Evolutionary conservation across 2,113 vertebrate genomes (phyloP).

Genomic region (Heterotilapia buettikoferi): DNA sequence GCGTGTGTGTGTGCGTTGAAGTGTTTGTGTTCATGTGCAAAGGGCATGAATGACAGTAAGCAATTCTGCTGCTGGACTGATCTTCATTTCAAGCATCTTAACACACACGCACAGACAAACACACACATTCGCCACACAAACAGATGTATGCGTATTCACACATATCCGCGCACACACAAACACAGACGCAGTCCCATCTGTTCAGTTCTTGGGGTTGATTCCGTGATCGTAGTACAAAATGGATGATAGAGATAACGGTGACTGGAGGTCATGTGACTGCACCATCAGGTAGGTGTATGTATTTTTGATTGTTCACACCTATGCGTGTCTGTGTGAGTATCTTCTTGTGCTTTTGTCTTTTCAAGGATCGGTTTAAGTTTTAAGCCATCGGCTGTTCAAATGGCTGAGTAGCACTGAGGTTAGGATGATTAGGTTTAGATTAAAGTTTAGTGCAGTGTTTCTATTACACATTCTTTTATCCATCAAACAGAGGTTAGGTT

Average conservation of each 20-base stretch:
- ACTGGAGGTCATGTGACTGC: conserved; percentile 46
- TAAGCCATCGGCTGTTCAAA: not conserved
- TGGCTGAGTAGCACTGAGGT: not conserved
- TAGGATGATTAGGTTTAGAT: not conserved
- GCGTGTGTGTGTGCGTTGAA: not conserved
- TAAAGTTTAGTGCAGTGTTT: not conserved
- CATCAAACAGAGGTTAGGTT: not conserved
- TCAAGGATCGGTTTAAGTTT: not conserved
- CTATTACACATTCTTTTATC: not conserved
- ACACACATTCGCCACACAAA: not conserved
- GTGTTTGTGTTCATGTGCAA: conserved; percentile 11
- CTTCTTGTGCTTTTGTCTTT: not conserved
- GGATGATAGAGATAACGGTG: conserved; percentile 37
- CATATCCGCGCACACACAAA: not conserved
- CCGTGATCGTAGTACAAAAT: conserved; percentile 47
- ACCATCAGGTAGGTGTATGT: conserved; percentile 43
- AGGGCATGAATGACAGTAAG: conserved; percentile 54
- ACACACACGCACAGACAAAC: not conserved
- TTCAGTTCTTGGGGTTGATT: conserved; percentile 39
- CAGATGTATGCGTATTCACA: not conserved
- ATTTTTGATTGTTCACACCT: not conserved
- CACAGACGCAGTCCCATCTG: conserved; percentile 43
- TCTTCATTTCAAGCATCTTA: conserved; percentile 55
- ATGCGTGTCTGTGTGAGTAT: not conserved
- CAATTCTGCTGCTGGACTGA: conserved; percentile 59